phyloP scores from a whole-genome alignment of 1,140 invertebrate genomes.

The Panulirus ornatus region DNA sequence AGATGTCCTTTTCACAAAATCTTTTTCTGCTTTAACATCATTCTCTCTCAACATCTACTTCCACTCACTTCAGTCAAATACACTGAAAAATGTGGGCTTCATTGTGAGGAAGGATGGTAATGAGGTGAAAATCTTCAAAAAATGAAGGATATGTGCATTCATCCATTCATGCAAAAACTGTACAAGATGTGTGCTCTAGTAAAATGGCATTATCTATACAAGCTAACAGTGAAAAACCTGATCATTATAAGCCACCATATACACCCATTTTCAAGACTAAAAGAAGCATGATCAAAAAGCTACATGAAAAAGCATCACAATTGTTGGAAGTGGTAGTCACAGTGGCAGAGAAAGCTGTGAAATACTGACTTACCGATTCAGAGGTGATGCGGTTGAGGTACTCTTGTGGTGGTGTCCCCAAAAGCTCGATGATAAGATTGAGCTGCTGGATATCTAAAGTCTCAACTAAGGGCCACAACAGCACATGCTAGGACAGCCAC shows the following conservation, averaged over 20 bases:
- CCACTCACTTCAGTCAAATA: too few relatives aligned
- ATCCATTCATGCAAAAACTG: too few relatives aligned
- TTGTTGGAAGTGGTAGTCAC: not conserved
- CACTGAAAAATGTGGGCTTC: too few relatives aligned
- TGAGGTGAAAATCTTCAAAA: too few relatives aligned
- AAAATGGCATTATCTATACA: not conserved
- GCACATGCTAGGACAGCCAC: constrained; percentile 46
- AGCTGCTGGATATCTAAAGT: constrained; percentile 83
- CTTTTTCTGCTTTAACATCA: too few relatives aligned
- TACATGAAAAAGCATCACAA: constrained; percentile 20
- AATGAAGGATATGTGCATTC: too few relatives aligned
- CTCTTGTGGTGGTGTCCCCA: constrained; percentile 82
- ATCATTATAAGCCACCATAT: constrained; percentile 4
- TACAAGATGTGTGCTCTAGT: not conserved
- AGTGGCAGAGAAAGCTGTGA: not conserved
- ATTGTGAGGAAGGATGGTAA: too few relatives aligned
- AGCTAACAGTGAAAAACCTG: not conserved
- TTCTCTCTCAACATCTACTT: too few relatives aligned
- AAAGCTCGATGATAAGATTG: constrained; percentile 82
- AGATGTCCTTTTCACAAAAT: too few relatives aligned
- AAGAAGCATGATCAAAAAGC: not conserved
- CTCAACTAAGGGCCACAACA: constrained; percentile 62
- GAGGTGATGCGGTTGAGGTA: constrained; percentile 82
- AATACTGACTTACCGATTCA: constrained; percentile 79
- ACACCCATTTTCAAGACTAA: constrained; percentile 8